Base-by-base conservation (phyloP, 2,888 invertebrate genomes). In the Catocala fraxini region DNA sequence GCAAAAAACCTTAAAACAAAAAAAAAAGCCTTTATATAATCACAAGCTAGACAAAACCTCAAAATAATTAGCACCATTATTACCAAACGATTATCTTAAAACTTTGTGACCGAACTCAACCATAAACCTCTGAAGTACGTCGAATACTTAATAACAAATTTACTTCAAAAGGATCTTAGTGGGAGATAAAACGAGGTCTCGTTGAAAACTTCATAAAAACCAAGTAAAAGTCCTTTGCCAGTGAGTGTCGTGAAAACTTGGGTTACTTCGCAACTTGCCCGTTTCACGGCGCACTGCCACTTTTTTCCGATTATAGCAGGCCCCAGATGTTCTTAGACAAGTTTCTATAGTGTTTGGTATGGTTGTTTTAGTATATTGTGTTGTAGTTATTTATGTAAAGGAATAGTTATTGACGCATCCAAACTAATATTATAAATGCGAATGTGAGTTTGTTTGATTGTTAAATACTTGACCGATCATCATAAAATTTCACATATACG, bases 121-220 rank as follows among this genome's bases (percentile, higher is more conserved):
- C 55, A 51, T 55, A 59, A 63, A 59, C 55, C 51, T 55, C 51
- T 41, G 51, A 63, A 58, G 63, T 59, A 66, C 64, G 48, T 61
- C 51, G 68, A 75, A 74, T 77, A 69, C 60, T 65, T 77, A 67
- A 69, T 68, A 74, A 71, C 63, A 67, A 76, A 75, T 76, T 76
- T 76, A 58, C 54, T 69, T 69, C 65, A 64, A 62, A 75, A 77
- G 70, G 70, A 74, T 68, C 65, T 51, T 56, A 74, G 69, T 67
- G 45, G 12, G 25, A 67, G 67, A 77, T 71, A 71, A 68, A 74
- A 71, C 65, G 59, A 55, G 65, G 63, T 67, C 67, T 62, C 56
- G 71, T 70, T 68, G 61, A 63, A 71, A 75, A 75, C 70, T 75
- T 75, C 77, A 75, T 77, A 74, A 75, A 75, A 75, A 75, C 74